Conservation (phyloP, 2,797 vertebrate species). For the Melanotaenia trifasciata region DNA sequence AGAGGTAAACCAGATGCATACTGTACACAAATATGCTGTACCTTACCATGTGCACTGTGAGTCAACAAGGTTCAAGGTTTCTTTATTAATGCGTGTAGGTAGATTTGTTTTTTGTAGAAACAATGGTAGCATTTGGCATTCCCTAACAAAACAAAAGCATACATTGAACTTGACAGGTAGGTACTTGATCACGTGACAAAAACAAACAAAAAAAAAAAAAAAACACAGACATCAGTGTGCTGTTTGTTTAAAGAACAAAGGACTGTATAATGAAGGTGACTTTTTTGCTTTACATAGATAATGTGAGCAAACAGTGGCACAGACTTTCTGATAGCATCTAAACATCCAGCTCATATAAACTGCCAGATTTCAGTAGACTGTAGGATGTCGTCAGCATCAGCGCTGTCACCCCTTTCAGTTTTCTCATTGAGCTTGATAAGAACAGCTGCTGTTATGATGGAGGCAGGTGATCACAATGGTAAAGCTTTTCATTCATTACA, state of each 20-base stretch:
- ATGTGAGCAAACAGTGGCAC: conserved; percentile 45
- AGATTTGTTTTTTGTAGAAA: too few species aligned
- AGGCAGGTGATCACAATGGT: conserved; percentile 34
- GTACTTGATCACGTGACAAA: too few species aligned
- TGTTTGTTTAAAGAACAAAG: conserved; percentile 53
- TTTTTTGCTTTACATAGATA: conserved; percentile 46
- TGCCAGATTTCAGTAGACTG: conserved; percentile 33
- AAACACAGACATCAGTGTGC: conserved; percentile 23
- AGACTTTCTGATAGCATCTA: conserved; percentile 27
- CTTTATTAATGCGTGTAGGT: too few species aligned
- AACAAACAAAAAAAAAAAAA: too few species aligned
- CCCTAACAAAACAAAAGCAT: too few species aligned
- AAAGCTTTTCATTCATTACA: conserved; percentile 40
- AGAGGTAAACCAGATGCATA: not conserved
- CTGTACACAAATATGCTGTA: conserved; percentile 8
- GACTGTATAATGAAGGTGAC: conserved; percentile 35
- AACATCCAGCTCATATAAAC: conserved; percentile 35
- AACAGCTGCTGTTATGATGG: conserved; percentile 47
- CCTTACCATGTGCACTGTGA: conserved; percentile 22
- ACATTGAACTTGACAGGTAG: too few species aligned
- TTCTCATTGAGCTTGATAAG: conserved; percentile 38
- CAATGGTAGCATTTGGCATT: too few species aligned
- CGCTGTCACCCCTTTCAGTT: conserved; percentile 40
- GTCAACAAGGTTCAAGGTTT: not conserved
- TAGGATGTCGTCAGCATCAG: conserved; percentile 14